Evolutionary conservation across 2,888 invertebrate genomes (phyloP).

Genomic region (Ctenicera cuprea): DNA sequence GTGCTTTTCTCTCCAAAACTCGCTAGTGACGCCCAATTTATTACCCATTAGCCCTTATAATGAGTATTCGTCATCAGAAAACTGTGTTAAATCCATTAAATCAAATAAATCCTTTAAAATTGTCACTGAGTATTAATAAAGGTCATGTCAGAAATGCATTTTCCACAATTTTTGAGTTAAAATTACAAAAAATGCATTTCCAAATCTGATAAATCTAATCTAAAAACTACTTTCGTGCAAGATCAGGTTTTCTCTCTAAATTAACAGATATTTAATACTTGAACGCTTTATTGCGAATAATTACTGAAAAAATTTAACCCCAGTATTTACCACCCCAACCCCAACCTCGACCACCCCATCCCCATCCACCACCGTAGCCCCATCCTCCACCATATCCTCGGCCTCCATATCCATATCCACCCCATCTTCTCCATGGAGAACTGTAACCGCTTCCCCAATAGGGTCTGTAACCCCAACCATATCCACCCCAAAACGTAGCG

Average conservation of each 20-base stretch:
- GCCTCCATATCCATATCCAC: slow-evolving; percentile 47
- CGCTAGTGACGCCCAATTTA: slow-evolving; percentile 28
- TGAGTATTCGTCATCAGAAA: slow-evolving; percentile 39
- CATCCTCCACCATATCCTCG: slow-evolving; percentile 39
- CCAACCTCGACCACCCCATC: slow-evolving; percentile 34
- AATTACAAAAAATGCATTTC: slow-evolving; percentile 37
- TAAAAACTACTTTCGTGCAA: slow-evolving; percentile 15
- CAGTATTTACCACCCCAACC: slow-evolving; percentile 50
- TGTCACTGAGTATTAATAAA: slow-evolving; percentile 28
- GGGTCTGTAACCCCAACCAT: slow-evolving; percentile 16
- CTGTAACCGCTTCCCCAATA: slow-evolving; percentile 41
- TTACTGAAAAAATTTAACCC: slow-evolving; percentile 34
- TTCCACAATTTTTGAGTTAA: not conserved
- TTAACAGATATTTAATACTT: slow-evolving; percentile 14
- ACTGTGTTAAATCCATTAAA: slow-evolving; percentile 23
- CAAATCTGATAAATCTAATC: slow-evolving; percentile 19
- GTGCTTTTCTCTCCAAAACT: slow-evolving; percentile 34
- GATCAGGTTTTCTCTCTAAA: slow-evolving; percentile 7
- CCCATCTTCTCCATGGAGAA: slow-evolving; percentile 42
- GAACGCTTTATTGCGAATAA: not conserved
- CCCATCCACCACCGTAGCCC: slow-evolving; percentile 30
- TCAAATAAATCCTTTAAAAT: not conserved
- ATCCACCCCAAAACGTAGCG: slow-evolving; percentile 51
- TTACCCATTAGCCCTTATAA: slow-evolving; percentile 18
- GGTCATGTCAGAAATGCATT: slow-evolving; percentile 43